A percentile compares a stretch with the other conserved stretches of the same genome.
These are phyloP conservation scores for Auanema freiburgensis DNA, from an alignment of 2,888 invertebrate genomes.

Conservation along the genomic window DNA sequence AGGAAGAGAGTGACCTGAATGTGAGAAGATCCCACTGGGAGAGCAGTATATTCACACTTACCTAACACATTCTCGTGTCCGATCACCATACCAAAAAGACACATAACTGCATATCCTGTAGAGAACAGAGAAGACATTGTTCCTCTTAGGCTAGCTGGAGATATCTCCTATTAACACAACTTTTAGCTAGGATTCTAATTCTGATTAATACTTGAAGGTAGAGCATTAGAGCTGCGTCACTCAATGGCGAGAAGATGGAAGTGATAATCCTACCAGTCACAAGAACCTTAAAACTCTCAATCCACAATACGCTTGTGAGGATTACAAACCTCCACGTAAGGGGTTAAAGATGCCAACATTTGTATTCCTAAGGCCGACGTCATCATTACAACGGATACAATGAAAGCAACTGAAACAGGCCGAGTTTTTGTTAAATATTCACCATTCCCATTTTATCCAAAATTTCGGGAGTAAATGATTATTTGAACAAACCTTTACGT, in stretches of 20 bases:
- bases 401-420: constrained; percentile 49
- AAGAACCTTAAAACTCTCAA: constrained; percentile 25
- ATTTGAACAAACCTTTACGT: constrained; percentile 44
- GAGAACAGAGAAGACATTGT: constrained; percentile 55
- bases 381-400: constrained; percentile 54
- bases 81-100: constrained; percentile 57
- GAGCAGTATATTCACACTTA: background rate
- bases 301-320: background rate
- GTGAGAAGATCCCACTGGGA: background rate
- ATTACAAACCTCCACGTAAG: constrained; percentile 47
- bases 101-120: constrained; percentile 56
- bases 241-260: constrained; percentile 58
- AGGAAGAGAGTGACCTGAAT: constrained; percentile 45
- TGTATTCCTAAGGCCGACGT: constrained; percentile 57
- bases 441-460: constrained; percentile 2
- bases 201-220: constrained; percentile 47
- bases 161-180: constrained; percentile 59
- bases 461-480: background rate
- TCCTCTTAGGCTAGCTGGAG: constrained; percentile 55
- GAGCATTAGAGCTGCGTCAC: constrained; percentile 57
- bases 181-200: too few relatives aligned
- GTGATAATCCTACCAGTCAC: constrained; percentile 53
- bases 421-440: background rate
- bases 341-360: constrained; percentile 49
- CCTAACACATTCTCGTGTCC: constrained; percentile 51